These are phyloP conservation scores for Symphodus melops DNA, from an alignment of 2,113 vertebrate species.

Conservation along the genomic window DNA sequence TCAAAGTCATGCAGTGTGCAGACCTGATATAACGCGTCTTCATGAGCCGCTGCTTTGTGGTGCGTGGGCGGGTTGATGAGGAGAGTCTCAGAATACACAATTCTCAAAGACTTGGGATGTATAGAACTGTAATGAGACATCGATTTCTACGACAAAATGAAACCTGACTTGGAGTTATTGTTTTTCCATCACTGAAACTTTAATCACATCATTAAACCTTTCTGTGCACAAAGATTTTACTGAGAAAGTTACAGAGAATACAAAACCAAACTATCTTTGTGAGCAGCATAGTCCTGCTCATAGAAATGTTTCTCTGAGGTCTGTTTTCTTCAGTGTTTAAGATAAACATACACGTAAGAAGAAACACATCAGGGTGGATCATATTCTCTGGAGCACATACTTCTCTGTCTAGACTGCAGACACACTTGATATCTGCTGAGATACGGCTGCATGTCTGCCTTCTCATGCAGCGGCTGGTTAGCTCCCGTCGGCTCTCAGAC, in stretches of 20 bases:
- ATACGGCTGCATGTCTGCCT: slow-evolving; percentile 46
- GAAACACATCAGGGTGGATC: slow-evolving; percentile 61
- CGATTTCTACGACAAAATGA: neutral
- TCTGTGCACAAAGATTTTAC: too few species aligned
- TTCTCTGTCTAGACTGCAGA: slow-evolving; percentile 73
- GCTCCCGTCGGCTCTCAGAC: slow-evolving; percentile 51
- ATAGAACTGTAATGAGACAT: slow-evolving; percentile 13
- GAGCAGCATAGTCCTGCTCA: too few species aligned
- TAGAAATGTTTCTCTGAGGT: neutral
- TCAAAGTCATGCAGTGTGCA: slow-evolving; percentile 44
- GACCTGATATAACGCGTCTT: slow-evolving; percentile 49
- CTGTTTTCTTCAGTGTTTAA: slow-evolving; percentile 20
- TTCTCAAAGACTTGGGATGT: slow-evolving; percentile 43
- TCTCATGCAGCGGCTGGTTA: slow-evolving; percentile 42
- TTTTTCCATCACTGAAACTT: too few species aligned
- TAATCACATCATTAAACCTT: too few species aligned
- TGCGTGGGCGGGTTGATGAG: slow-evolving; percentile 44
- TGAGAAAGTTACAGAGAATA: too few species aligned
- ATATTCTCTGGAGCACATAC: slow-evolving; percentile 61
- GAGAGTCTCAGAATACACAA: slow-evolving; percentile 22
- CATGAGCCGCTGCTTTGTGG: slow-evolving; percentile 56
- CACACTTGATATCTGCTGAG: slow-evolving; percentile 67
- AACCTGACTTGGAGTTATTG: too few species aligned
- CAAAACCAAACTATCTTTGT: too few species aligned
- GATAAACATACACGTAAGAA: slow-evolving; percentile 44